Conservation (phyloP, 2,113 vertebrate species). For the Channa argus region DNA sequence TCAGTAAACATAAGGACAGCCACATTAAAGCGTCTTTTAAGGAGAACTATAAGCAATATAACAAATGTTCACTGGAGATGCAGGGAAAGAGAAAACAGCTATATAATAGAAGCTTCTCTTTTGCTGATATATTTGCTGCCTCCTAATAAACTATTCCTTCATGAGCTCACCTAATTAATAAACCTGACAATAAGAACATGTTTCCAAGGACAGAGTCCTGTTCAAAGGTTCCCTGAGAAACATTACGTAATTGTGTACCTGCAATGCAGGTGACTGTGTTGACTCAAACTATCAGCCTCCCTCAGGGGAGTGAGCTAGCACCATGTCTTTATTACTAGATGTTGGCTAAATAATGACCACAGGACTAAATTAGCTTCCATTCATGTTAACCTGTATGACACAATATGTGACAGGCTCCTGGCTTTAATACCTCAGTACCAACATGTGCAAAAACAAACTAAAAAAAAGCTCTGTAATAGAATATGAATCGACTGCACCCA, state of each 20-base stretch:
- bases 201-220: slow-evolving; percentile 7
- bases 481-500: not conserved
- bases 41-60: slow-evolving; percentile 13
- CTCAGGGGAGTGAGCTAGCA: slow-evolving; percentile 12
- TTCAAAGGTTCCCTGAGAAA: slow-evolving; percentile 9
- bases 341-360: slow-evolving; percentile 4
- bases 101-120: slow-evolving; percentile 32
- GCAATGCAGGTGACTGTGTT: slow-evolving; percentile 44
- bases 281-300: slow-evolving; percentile 33
- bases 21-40: slow-evolving; percentile 30
- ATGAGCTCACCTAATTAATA: slow-evolving; percentile 30
- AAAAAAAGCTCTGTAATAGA: not conserved
- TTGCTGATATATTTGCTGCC: slow-evolving; percentile 39
- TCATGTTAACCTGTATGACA: not conserved
- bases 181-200: slow-evolving; percentile 27
- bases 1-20: slow-evolving; percentile 18
- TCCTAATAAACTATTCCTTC: slow-evolving; percentile 22
- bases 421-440: no score
- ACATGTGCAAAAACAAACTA: no score
- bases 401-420: not conserved
- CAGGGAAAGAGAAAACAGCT: slow-evolving; percentile 17
- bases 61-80: slow-evolving; percentile 16
- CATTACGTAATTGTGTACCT: slow-evolving; percentile 33
- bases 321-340: not conserved
- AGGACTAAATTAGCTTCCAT: no score